Evolutionary conservation across 2,113 vertebrate genomes (phyloP).

Genomic region (Marmota flaviventris): DNA sequence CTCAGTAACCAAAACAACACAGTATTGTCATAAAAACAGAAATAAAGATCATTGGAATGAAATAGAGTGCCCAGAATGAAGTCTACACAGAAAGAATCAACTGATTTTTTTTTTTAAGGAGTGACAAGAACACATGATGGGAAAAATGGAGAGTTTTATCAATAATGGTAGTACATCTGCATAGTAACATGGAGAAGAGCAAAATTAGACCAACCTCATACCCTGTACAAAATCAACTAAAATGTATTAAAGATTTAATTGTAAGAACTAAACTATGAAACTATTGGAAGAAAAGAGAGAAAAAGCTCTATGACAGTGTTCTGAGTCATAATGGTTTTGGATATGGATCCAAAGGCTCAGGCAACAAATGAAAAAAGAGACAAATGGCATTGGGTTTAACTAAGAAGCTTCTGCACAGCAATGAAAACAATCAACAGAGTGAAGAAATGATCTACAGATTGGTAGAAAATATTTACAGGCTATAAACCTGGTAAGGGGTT

Average conservation of each 20-base stretch:
- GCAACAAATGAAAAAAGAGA: no score
- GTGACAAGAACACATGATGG: neutral
- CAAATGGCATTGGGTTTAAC: no score
- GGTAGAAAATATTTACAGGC: neutral
- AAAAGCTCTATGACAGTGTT: neutral
- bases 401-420: neutral
- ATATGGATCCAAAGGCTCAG: neutral
- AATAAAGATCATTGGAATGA: neutral
- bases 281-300: neutral
- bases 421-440: neutral
- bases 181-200: neutral
- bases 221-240: neutral
- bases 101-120: neutral
- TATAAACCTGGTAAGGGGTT: neutral
- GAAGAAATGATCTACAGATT: neutral
- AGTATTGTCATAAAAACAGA: neutral
- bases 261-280: neutral
- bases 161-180: neutral
- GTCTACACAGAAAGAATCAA: neutral
- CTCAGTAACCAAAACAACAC: neutral
- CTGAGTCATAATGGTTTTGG: neutral
- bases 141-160: no score
- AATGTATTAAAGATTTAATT: neutral
- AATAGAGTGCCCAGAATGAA: neutral
- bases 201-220: neutral